Percentiles rank a stretch among this genome's conserved stretches.
Evolutionary conservation across 2,113 vertebrate species (phyloP).

Genomic region (Pachyramphus minor): DNA sequence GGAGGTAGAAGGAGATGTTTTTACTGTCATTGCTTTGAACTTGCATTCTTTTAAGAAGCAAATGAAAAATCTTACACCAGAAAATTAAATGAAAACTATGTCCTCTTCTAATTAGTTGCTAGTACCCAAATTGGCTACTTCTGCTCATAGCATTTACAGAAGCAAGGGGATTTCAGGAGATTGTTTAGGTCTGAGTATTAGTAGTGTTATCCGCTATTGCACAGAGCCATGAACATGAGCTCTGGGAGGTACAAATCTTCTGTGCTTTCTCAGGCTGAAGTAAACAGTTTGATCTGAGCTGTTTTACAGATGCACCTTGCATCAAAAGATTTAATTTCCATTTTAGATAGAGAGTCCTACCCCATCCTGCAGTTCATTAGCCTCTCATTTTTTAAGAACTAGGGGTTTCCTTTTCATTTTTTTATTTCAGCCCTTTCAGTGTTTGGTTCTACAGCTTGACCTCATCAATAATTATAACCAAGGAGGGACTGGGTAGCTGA

Average conservation of each 20-base stretch:
- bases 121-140: neutral
- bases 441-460: neutral
- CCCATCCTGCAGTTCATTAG: neutral
- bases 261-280: neutral
- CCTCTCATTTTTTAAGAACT: neutral
- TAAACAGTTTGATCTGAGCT: neutral
- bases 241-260: neutral
- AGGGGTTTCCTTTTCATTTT: neutral
- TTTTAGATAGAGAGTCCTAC: neutral
- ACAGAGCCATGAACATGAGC: neutral
- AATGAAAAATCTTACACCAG: neutral
- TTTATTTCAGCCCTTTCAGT: neutral
- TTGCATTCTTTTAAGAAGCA: neutral
- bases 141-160: neutral
- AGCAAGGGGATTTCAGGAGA: neutral
- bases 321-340: neutral
- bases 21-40: neutral
- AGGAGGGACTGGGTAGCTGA: neutral
- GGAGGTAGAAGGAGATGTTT: neutral
- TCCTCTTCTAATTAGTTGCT: neutral
- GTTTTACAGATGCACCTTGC: neutral
- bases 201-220: neutral
- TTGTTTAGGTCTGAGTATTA: neutral
- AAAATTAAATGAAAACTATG: neutral
- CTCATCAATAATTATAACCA: neutral